Base-by-base conservation (phyloP, 2,797 vertebrate species). In the Hippocampus kuda region DNA sequence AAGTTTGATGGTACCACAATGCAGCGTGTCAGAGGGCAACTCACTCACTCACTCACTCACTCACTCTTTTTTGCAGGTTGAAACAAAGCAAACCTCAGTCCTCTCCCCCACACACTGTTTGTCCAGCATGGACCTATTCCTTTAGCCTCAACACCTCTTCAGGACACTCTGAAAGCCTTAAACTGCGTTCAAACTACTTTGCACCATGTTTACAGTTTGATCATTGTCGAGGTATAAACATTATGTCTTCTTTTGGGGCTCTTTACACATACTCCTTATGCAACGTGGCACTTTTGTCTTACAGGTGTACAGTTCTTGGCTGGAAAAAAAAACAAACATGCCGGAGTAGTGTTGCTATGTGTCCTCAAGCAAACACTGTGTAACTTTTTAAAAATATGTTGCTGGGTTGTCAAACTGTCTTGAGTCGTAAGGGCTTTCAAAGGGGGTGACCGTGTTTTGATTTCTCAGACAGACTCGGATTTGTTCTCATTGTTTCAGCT, bases 91-190 rank as follows among this genome's bases (percentile, higher is more conserved):
- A 72, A 69, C 78, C 66, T 60, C 66, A 53, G 69, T 34, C 85
- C 79, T 82, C 82, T 2, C 44, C 0, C 2, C 12, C 10, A 11
- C 2, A 56, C 53, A 77, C 82, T 80, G 83, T 86, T 81, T 63
- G 86, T 86, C 84, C 83, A 65, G 15, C 66, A 74, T 69, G 81
- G 84, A 86, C 84, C 59, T 70, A 70, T 84, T 84, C 79, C 74
- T 83, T 87, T 89, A 90, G 89, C 82, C 82, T 88, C 91, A 86
- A 86, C 86, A 82, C 86, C 81, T 82, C 75, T 81, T 91, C 89
- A 89, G 89, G 88, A 89, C 89, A 84, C 79, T 89, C 83, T 86
- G 80, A 89, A 92, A 91, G 91, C 91, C 91, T 93, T 92, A 92
- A 92, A 83, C 85, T 82, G 81, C 84, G 80, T 87, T 88, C 85